These are phyloP conservation scores for Planiliza haematocheilus DNA, from an alignment of 2,113 vertebrate genomes.

Conservation along the genomic window DNA sequence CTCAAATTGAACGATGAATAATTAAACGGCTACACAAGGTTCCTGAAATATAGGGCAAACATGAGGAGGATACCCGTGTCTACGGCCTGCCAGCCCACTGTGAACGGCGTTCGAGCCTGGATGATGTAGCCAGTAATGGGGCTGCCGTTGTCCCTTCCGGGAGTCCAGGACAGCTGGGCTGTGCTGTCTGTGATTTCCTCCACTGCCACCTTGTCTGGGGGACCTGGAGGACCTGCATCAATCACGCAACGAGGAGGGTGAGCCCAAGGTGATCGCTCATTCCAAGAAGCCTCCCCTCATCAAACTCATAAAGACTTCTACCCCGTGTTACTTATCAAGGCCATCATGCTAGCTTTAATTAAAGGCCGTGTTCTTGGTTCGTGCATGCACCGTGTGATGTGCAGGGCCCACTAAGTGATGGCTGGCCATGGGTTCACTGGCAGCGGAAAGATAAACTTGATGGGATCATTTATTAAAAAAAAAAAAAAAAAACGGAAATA, in stretches of 20 bases:
- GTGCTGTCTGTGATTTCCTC: slow-evolving; percentile 95
- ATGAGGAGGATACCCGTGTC: slow-evolving; percentile 87
- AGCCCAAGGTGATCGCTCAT: slow-evolving; percentile 20
- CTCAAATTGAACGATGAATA: slow-evolving; percentile 26
- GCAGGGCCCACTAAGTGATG: slow-evolving; percentile 8
- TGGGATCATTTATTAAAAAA: slow-evolving; percentile 30
- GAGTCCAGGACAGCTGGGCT: slow-evolving; percentile 92
- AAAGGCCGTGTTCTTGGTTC: slow-evolving; percentile 31
- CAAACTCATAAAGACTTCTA: slow-evolving; percentile 22
- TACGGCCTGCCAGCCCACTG: slow-evolving; percentile 93
- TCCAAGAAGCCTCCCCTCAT: slow-evolving; percentile 21
- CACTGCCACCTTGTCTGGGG: slow-evolving; percentile 88
- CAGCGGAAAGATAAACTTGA: slow-evolving; percentile 20
- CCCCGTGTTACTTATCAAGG: slow-evolving; percentile 37
- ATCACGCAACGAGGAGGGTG: slow-evolving; percentile 48
- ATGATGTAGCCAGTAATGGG: slow-evolving; percentile 90
- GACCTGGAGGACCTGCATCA: slow-evolving; percentile 90
- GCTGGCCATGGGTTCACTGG: slow-evolving; percentile 5
- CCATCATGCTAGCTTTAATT: slow-evolving; percentile 43
- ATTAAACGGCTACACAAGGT: slow-evolving; percentile 9
- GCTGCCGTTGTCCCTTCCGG: slow-evolving; percentile 92
- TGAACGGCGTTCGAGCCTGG: slow-evolving; percentile 92
- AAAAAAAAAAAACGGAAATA: not conserved
- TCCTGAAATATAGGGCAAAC: not conserved
- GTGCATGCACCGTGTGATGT: slow-evolving; percentile 18